phyloP scores from a whole-genome alignment of 1,140 invertebrate genomes.

The Steinernema khuongi region DNA sequence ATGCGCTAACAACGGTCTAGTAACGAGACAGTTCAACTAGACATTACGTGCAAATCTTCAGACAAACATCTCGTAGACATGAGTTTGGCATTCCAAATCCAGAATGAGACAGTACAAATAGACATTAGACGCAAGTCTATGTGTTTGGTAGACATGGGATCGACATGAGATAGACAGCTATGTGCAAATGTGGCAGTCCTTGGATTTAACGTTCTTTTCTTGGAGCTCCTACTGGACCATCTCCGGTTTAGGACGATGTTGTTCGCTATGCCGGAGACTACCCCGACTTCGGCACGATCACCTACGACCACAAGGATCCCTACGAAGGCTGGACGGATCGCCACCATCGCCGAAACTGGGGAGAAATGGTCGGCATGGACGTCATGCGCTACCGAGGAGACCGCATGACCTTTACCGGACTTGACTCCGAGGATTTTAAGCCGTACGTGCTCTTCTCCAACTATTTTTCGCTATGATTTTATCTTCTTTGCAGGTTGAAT shows the following conservation, averaged over 20 bases:
- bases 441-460: conserved; percentile 37
- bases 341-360: conserved; percentile 35
- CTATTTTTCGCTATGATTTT: conserved; percentile 13
- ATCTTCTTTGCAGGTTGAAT: conserved; percentile 33
- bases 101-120: too few relatives aligned
- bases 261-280: conserved; percentile 48
- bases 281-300: conserved; percentile 51
- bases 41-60: too few relatives aligned
- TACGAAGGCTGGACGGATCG: conserved; percentile 52
- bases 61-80: too few relatives aligned
- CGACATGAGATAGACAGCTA: too few relatives aligned
- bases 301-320: conserved; percentile 54
- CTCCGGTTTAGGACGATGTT: conserved; percentile 28
- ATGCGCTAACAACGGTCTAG: too few relatives aligned
- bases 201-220: not conserved
- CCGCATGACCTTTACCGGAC: conserved; percentile 50
- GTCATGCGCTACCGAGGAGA: conserved; percentile 48
- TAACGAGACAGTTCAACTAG: too few relatives aligned
- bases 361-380: conserved; percentile 43
- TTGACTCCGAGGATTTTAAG: conserved; percentile 51
- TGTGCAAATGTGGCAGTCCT: too few relatives aligned
- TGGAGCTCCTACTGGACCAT: not conserved
- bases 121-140: too few relatives aligned
- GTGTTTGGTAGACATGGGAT: too few relatives aligned
- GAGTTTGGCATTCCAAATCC: too few relatives aligned